Conservation (phyloP, 2,113 vertebrate species). For the Arothron firmamentum region DNA sequence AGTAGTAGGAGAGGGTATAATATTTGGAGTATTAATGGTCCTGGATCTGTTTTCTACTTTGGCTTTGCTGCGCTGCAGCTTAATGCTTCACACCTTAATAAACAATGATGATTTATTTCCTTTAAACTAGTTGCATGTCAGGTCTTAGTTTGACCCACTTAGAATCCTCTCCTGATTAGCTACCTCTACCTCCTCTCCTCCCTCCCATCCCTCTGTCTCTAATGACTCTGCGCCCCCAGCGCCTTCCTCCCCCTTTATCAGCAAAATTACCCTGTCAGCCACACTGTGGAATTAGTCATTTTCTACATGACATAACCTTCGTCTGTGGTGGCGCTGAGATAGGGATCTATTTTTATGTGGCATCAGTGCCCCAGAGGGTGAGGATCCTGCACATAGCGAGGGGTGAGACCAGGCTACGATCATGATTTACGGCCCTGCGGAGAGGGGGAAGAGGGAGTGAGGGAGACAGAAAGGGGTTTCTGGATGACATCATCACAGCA, state of each 20-base stretch:
- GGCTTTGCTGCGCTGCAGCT: conserved; percentile 52
- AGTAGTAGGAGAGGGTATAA: too few relatives aligned
- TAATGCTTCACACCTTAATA: conserved; percentile 51
- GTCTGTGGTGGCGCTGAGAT: conserved; percentile 67
- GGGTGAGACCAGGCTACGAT: conserved; percentile 69
- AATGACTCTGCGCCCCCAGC: conserved; percentile 43
- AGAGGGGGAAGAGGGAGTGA: conserved; percentile 17
- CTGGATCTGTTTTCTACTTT: conserved; percentile 34
- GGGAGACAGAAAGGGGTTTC: conserved; percentile 41
- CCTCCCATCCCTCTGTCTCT: conserved; percentile 46
- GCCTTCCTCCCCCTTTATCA: conserved; percentile 64
- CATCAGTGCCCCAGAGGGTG: conserved; percentile 66
- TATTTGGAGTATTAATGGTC: conserved; percentile 19
- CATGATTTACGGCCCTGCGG: conserved; percentile 66
- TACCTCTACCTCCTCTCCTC: conserved; percentile 41
- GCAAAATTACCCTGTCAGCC: conserved; percentile 67
- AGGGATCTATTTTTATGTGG: conserved; percentile 73
- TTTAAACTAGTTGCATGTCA: conserved; percentile 60
- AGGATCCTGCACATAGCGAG: conserved; percentile 68
- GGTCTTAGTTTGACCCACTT: conserved; percentile 65
- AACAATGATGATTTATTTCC: conserved; percentile 68
- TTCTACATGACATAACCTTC: conserved; percentile 70
- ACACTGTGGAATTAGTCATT: conserved; percentile 70
- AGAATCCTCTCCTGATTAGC: conserved; percentile 42
- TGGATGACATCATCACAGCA: conserved; percentile 64